These are phyloP conservation scores for Xanthia icteritia DNA, from an alignment of 2,888 invertebrate species.

Conservation along the genomic window DNA sequence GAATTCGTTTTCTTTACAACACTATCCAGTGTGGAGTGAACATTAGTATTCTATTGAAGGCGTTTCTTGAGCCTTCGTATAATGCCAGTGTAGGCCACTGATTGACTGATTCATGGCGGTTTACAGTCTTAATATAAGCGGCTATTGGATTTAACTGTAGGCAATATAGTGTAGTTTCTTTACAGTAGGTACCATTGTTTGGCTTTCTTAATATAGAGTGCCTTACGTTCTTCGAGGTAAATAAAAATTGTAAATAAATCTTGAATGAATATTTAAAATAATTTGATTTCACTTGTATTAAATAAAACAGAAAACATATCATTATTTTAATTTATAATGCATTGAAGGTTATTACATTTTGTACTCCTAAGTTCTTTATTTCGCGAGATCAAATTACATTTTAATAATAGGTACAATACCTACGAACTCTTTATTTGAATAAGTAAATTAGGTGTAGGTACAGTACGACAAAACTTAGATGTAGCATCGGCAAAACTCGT, in stretches of 20 bases:
- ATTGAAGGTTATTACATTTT: neutral
- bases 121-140: neutral
- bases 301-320: neutral
- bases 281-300: neutral
- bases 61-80: neutral
- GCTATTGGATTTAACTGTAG: conserved; percentile 12
- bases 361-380: conserved; percentile 1
- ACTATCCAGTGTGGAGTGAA: neutral
- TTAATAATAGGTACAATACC: neutral
- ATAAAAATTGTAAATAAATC: too few relatives aligned
- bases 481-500: too few relatives aligned
- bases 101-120: conserved; percentile 17
- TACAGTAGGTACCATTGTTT: neutral
- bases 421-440: neutral
- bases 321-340: neutral
- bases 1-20: neutral
- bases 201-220: neutral
- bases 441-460: neutral
- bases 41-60: neutral
- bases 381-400: conserved; percentile 27
- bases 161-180: neutral
- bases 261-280: neutral
- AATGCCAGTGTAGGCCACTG: neutral
- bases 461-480: too few relatives aligned
- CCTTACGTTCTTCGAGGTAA: too few relatives aligned